A percentile compares a stretch with the other conserved stretches of the same genome.
These are phyloP conservation scores for Bactericera cockerelli DNA, from an alignment of 1,140 invertebrate genomes.

Conservation along the genomic window DNA sequence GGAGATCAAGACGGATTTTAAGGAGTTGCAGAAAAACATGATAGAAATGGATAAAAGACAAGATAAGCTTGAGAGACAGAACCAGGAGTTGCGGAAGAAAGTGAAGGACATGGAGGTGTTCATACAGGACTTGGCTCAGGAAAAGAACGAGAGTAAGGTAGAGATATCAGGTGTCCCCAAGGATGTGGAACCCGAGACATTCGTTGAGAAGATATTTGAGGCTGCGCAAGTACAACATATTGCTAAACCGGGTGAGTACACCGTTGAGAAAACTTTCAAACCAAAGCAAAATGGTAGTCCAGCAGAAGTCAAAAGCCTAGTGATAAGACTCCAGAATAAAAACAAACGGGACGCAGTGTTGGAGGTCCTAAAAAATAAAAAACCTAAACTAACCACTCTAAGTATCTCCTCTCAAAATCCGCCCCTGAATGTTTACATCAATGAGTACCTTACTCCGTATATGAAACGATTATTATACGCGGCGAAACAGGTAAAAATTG, in stretches of 20 bases:
- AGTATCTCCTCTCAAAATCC: neutral
- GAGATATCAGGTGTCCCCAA: neutral
- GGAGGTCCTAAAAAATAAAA: neutral
- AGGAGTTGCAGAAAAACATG: neutral
- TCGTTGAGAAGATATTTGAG: neutral
- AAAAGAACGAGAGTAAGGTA: neutral
- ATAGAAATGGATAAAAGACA: neutral
- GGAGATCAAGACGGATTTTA: neutral
- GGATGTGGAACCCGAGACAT: neutral
- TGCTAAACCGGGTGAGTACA: neutral
- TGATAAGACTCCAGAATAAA: neutral
- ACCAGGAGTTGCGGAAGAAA: neutral
- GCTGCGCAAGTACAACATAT: neutral
- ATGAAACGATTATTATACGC: constrained; percentile 1
- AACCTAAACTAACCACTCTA: neutral
- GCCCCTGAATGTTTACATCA: constrained; percentile 10
- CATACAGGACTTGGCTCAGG: neutral
- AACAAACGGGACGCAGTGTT: neutral
- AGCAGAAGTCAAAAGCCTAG: neutral
- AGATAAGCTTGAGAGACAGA: neutral
- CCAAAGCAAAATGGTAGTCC: neutral
- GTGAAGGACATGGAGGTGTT: neutral
- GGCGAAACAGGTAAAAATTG: constrained; percentile 5
- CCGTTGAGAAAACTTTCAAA: neutral
- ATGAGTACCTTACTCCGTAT: constrained; percentile 11